Evolutionary conservation across 2,888 invertebrate species (phyloP), one percentile per base, ranked within the genome.

Genomic region (Drosophila merina): DNA sequence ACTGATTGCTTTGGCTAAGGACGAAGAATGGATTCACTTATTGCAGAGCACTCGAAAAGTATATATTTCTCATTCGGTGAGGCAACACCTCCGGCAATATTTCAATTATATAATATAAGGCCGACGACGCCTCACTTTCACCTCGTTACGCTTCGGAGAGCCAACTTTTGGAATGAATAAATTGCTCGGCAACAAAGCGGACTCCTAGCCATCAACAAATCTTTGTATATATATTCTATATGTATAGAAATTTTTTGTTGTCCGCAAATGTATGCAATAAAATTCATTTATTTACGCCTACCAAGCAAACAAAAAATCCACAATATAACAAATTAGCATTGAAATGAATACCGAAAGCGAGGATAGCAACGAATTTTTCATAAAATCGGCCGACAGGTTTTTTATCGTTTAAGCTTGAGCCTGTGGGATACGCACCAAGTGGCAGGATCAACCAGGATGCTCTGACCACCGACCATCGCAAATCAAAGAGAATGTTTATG

Each of bases 281-380:
- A 72, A 71, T 62, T 72, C 57, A 72, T 72, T 72, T 71, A 71
- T 71, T 62, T 71, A 33, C 51, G 57, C 52, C 62, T 54, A 57
- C 56, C 30, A 54, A 55, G 42, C 30, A 64, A 57, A 31, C 14
- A 50, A 59, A 52, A 33, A 51, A 40, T 14, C 14, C 50, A 57
- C 31, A 68, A 67, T 57, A 57, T 60, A 71, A 71, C 56, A 71
- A 60, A 62, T 71, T 56, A 62, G 51, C 62, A 71, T 60, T 51
- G 60, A 56, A 71, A 71, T 71, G 62, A 42, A 56, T 62, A 25
- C 49, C 25, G 1, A 44, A 50, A 38, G 40, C 50, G 47, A 28
- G 20, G 64, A 64, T 64, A 59, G 38, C 44, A 33, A 9, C 66
- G 64, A 48, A 66, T 66, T 54, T 66, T 66, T 66, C 66, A 66